These are phyloP conservation scores for Chromis chromis DNA, from an alignment of 2,797 vertebrate species.

Conservation along the genomic window DNA sequence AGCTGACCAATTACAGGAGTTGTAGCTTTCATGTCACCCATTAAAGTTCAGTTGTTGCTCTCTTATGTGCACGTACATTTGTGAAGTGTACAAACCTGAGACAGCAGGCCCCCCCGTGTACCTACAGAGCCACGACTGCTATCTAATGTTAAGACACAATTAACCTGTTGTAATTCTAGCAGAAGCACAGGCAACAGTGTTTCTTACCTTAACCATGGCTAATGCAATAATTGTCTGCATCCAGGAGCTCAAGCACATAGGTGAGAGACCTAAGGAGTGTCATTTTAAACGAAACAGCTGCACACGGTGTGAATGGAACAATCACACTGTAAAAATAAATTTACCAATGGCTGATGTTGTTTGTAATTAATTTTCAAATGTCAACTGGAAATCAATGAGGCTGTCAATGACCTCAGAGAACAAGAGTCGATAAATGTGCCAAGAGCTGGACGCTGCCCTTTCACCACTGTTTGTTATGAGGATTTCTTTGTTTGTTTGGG, in stretches of 20 bases:
- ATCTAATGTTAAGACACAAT: slow-evolving; percentile 3
- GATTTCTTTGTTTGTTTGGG: slow-evolving; percentile 42
- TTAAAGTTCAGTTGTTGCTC: background rate
- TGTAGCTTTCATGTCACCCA: background rate
- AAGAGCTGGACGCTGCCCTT: slow-evolving; percentile 2
- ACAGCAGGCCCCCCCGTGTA: background rate
- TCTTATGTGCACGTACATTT: background rate
- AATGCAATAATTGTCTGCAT: background rate
- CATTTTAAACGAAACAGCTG: background rate
- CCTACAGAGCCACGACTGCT: slow-evolving; percentile 5
- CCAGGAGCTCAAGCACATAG: background rate
- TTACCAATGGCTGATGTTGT: background rate
- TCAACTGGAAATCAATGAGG: slow-evolving; percentile 37
- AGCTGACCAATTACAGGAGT: too few species aligned
- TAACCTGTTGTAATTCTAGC: background rate
- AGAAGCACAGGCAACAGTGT: background rate
- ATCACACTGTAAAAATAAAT: background rate
- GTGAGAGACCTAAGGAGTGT: background rate
- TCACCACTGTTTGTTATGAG: slow-evolving; percentile 13
- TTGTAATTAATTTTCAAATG: slow-evolving; percentile 31
- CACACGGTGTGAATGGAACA: background rate
- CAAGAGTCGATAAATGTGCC: slow-evolving; percentile 17
- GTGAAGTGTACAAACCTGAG: background rate
- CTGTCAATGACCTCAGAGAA: slow-evolving; percentile 36
- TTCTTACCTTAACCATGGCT: background rate